These are phyloP conservation scores for Adelosebastes latens DNA, from an alignment of 2,797 vertebrate species.

Conservation along the genomic window DNA sequence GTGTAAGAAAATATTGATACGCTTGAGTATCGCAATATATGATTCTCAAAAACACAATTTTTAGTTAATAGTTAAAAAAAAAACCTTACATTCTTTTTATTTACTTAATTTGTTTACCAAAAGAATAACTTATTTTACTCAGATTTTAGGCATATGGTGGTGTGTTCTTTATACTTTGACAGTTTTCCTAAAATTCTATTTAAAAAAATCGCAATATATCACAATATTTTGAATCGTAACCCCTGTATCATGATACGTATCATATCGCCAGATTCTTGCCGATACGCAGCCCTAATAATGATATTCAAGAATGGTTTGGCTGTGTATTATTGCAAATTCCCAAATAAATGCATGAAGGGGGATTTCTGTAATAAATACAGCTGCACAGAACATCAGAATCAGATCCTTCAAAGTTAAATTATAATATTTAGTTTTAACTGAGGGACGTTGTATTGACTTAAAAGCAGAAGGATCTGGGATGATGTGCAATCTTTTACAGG, in stretches of 20 bases:
- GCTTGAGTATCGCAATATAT: no score
- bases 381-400: background rate
- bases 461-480: background rate
- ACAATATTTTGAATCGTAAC: background rate
- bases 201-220: background rate
- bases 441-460: background rate
- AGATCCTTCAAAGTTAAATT: background rate
- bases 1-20: background rate
- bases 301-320: background rate
- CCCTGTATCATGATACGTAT: background rate
- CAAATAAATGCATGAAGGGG: background rate
- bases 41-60: no score
- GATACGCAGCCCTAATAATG: background rate
- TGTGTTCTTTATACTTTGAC: background rate
- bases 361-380: background rate
- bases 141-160: background rate
- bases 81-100: no score
- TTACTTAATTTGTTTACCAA: background rate
- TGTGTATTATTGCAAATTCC: background rate
- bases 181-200: background rate
- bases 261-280: background rate
- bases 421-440: background rate
- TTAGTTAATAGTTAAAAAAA: no score
- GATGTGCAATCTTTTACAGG: background rate
- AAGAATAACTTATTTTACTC: background rate